Evolutionary conservation across 2,113 vertebrate species (phyloP).

Genomic region (Mus spicilegus): DNA sequence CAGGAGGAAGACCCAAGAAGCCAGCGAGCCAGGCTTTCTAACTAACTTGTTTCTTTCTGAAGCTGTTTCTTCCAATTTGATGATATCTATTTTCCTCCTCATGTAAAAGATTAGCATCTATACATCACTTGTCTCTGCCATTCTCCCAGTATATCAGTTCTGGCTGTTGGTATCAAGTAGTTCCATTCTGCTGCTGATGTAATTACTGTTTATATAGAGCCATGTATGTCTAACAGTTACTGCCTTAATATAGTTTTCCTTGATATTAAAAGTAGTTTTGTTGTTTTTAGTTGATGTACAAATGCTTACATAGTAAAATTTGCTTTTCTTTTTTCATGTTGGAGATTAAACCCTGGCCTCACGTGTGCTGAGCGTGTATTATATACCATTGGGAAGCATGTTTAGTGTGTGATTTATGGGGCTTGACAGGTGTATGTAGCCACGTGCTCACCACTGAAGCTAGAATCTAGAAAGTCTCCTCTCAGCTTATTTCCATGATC

Average conservation of each 20-base stretch:
- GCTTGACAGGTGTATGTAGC: neutral
- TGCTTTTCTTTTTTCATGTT: neutral
- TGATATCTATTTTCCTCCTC: neutral
- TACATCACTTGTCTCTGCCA: neutral
- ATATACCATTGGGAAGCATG: neutral
- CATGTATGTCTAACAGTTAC: neutral
- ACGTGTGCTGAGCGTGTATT: neutral
- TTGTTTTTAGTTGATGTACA: neutral
- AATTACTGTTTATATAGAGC: neutral
- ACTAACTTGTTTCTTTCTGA: constrained; percentile 22
- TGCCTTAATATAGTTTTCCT: constrained; percentile 1
- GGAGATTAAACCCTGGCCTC: neutral
- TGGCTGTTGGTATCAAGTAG: constrained; percentile 3
- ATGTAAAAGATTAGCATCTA: neutral
- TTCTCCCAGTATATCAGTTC: neutral
- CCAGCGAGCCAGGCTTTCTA: constrained; percentile 18
- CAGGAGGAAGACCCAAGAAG: neutral
- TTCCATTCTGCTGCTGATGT: neutral
- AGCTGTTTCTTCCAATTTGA: constrained; percentile 26
- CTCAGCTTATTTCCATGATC: neutral
- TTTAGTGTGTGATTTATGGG: neutral
- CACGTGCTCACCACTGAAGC: neutral
- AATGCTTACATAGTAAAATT: neutral
- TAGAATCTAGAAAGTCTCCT: neutral
- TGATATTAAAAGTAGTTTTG: constrained; percentile 7